Evolutionary conservation across 2,797 vertebrate genomes (phyloP).

Genomic region (Macroramphosus scolopax): DNA sequence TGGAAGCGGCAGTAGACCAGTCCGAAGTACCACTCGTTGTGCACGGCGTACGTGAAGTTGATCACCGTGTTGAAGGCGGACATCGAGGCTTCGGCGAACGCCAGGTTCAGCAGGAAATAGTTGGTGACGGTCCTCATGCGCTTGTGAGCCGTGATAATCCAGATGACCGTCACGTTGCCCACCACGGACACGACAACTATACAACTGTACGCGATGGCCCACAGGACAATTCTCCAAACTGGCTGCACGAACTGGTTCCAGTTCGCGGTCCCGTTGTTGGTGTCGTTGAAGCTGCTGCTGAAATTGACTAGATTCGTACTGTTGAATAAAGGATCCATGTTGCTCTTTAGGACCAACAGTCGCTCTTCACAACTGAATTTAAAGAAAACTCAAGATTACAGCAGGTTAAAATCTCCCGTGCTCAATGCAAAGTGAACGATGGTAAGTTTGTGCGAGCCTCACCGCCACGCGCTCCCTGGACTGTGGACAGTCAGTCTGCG

Average conservation of each 20-base stretch:
- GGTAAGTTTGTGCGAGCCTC: constrained; percentile 20
- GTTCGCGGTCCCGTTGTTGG: constrained; percentile 69
- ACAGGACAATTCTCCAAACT: constrained; percentile 89
- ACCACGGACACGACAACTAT: constrained; percentile 90
- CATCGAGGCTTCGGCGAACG: constrained; percentile 94
- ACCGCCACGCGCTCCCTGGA: too few species aligned
- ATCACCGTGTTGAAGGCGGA: constrained; percentile 94
- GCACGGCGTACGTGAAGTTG: constrained; percentile 92
- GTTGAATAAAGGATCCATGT: constrained; percentile 75
- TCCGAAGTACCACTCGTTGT: constrained; percentile 97
- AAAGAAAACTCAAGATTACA: too few species aligned
- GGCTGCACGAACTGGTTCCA: constrained; percentile 91
- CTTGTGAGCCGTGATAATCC: constrained; percentile 95
- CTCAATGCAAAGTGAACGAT: neutral
- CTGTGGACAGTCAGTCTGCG: neutral
- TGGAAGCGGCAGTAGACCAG: constrained; percentile 94
- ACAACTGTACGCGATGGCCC: constrained; percentile 87
- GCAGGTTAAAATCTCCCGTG: too few species aligned
- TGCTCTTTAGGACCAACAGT: neutral
- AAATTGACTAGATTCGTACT: constrained; percentile 47
- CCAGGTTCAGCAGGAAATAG: constrained; percentile 94
- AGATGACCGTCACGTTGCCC: constrained; percentile 92
- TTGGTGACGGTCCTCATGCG: constrained; percentile 98
- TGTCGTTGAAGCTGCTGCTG: constrained; percentile 54
- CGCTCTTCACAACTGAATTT: too few species aligned